A percentile compares a stretch with the other conserved stretches of the same genome.
Evolutionary conservation across 2,888 invertebrate species (phyloP).

Genomic region (Agonopterix arenella): DNA sequence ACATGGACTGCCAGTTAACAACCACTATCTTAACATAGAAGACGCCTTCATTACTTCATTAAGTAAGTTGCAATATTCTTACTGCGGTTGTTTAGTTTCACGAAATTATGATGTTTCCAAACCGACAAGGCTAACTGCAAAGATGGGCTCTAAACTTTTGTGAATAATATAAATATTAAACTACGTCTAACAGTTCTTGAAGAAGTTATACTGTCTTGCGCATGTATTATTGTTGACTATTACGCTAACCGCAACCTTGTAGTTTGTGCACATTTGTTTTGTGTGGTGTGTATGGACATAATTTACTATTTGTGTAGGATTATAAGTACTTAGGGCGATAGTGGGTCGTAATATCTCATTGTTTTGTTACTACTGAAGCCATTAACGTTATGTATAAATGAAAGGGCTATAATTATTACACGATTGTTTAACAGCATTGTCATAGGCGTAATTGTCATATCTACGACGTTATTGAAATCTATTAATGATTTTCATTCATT

Average conservation of each 20-base stretch:
- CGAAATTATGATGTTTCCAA: not conserved
- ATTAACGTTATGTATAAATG: slow-evolving; percentile 35
- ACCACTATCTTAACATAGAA: too few relatives aligned
- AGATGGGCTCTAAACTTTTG: not conserved
- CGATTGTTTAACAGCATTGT: slow-evolving; percentile 35
- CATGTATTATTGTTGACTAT: slow-evolving; percentile 23
- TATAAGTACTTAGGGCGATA: not conserved
- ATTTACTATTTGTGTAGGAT: slow-evolving; percentile 17
- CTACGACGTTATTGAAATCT: too few relatives aligned
- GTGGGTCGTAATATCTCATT: slow-evolving; percentile 61
- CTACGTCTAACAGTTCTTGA: not conserved
- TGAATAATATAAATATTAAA: not conserved
- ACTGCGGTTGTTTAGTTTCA: not conserved
- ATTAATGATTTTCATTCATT: too few relatives aligned
- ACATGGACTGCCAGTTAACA: too few relatives aligned
- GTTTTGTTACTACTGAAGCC: slow-evolving; percentile 56
- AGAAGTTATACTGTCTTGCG: slow-evolving; percentile 10
- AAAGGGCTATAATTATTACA: slow-evolving; percentile 43
- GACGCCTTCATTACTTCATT: not conserved
- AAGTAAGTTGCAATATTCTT: not conserved
- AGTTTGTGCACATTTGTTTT: slow-evolving; percentile 53
- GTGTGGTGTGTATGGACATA: slow-evolving; percentile 54
- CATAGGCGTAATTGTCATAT: slow-evolving; percentile 16
- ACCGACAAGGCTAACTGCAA: not conserved
- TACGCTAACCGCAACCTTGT: slow-evolving; percentile 55